Percentiles rank a stretch among this genome's conserved stretches.
phyloP scores from a whole-genome alignment of 2,797 vertebrate species.

The Gila robusta region DNA sequence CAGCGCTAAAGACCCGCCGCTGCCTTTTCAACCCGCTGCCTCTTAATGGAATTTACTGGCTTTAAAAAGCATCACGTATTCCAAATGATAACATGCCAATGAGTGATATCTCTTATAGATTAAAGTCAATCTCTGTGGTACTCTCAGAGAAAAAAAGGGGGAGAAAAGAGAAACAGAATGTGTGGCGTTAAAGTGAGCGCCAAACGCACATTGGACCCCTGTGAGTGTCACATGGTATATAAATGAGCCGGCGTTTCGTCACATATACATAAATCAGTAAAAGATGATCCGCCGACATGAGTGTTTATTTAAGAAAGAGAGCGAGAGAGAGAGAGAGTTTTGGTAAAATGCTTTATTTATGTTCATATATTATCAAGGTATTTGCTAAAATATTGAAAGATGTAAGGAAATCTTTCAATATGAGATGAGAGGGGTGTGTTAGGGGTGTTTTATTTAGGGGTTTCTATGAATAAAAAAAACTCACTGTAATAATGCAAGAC shows the following conservation, averaged over 20 bases:
- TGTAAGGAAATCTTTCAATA: slow-evolving; percentile 53
- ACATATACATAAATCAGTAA: slow-evolving; percentile 45
- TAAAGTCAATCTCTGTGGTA: slow-evolving; percentile 60
- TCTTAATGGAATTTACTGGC: slow-evolving; percentile 67
- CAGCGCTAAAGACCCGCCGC: slow-evolving; percentile 59
- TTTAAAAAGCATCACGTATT: slow-evolving; percentile 61
- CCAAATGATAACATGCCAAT: slow-evolving; percentile 63
- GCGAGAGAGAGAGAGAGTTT: slow-evolving; percentile 17
- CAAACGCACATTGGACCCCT: slow-evolving; percentile 32
- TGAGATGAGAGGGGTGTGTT: slow-evolving; percentile 21
- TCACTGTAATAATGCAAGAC: neutral
- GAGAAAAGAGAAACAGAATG: slow-evolving; percentile 33
- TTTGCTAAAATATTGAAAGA: slow-evolving; percentile 52
- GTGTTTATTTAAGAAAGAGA: slow-evolving; percentile 24
- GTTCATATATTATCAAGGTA: slow-evolving; percentile 48
- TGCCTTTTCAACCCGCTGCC: slow-evolving; percentile 67
- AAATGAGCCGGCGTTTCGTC: slow-evolving; percentile 35
- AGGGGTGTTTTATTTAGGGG: neutral
- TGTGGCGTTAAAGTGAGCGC: slow-evolving; percentile 21
- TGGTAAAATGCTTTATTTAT: slow-evolving; percentile 58
- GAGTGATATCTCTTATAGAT: slow-evolving; percentile 61
- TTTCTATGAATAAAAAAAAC: neutral
- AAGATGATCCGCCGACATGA: neutral
- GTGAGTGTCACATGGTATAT: slow-evolving; percentile 44
- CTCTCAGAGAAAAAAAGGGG: slow-evolving; percentile 19